Conservation (phyloP, 1,140 invertebrate genomes). For the Drosophila triauraria region DNA sequence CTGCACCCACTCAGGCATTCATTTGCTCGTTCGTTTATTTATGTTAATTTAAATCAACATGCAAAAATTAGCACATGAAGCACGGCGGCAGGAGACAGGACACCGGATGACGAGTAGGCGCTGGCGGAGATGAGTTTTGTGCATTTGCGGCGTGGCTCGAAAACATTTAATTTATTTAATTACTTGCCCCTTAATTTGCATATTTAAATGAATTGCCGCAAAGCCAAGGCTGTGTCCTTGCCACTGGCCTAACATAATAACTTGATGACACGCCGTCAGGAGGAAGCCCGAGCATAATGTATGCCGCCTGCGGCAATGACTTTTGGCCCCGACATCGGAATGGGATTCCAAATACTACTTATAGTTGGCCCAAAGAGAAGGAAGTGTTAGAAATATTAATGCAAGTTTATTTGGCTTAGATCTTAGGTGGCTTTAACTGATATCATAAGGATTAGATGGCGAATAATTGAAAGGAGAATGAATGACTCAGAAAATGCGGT, state of each 20-base stretch:
- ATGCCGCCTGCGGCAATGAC: slow-evolving; percentile 1
- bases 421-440: no score
- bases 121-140: slow-evolving; percentile 44
- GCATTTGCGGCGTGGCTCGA: slow-evolving; percentile 42
- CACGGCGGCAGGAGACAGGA: slow-evolving; percentile 9
- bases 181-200: slow-evolving; percentile 64
- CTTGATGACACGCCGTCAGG: slow-evolving; percentile 43
- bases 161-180: slow-evolving; percentile 67
- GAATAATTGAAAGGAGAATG: no score
- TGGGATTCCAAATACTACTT: not conserved
- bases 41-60: slow-evolving; percentile 68
- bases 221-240: slow-evolving; percentile 37
- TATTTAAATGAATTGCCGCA: slow-evolving; percentile 64
- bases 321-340: not conserved
- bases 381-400: no score
- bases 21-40: slow-evolving; percentile 62
- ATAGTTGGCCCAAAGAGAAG: no score
- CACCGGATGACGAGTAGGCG: slow-evolving; percentile 20
- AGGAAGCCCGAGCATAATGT: slow-evolving; percentile 23
- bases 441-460: no score
- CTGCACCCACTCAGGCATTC: slow-evolving; percentile 39
- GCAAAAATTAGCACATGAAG: slow-evolving; percentile 66
- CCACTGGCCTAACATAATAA: slow-evolving; percentile 41
- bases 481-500: no score
- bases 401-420: no score